Percentiles rank a stretch among this genome's conserved stretches.
These are phyloP conservation scores for Stichodactyla mertensii DNA, from an alignment of 64 coral and sea anemone genomes.

Conservation along the genomic window DNA sequence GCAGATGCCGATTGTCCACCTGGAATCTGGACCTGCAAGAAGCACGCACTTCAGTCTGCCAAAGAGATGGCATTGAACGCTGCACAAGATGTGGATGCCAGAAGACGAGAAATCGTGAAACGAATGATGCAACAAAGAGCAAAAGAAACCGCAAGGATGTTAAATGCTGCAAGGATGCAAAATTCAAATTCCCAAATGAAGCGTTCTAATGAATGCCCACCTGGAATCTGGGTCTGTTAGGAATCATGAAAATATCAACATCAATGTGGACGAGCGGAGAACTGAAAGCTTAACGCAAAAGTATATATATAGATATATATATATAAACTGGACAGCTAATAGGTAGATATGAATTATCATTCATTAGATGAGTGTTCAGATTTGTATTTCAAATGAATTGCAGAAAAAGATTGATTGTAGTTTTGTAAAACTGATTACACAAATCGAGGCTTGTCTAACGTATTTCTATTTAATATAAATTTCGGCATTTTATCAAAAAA, in stretches of 20 bases:
- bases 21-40: slow-evolving; percentile 19
- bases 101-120: background rate
- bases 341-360: background rate
- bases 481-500: background rate
- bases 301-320: too few relatives aligned
- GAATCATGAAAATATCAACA: background rate
- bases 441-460: background rate
- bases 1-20: slow-evolving; percentile 12
- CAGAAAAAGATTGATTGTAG: slow-evolving; percentile 13
- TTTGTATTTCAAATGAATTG: background rate
- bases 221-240: slow-evolving; percentile 30
- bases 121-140: background rate
- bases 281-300: too few relatives aligned
- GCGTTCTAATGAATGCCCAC: background rate
- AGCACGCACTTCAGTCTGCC: background rate
- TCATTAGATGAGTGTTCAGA: background rate
- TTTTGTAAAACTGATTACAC: background rate
- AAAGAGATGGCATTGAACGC: background rate
- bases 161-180: background rate
- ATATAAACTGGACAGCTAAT: background rate
- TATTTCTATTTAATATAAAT: slow-evolving; percentile 6
- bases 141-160: background rate
- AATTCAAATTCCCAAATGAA: background rate
- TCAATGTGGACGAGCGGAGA: too few relatives aligned
- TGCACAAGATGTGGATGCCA: background rate